Percentiles rank a stretch among this genome's conserved stretches.
These are phyloP conservation scores for Phalanger gymnotis DNA, from an alignment of 2,797 vertebrate species.

Conservation along the genomic window DNA sequence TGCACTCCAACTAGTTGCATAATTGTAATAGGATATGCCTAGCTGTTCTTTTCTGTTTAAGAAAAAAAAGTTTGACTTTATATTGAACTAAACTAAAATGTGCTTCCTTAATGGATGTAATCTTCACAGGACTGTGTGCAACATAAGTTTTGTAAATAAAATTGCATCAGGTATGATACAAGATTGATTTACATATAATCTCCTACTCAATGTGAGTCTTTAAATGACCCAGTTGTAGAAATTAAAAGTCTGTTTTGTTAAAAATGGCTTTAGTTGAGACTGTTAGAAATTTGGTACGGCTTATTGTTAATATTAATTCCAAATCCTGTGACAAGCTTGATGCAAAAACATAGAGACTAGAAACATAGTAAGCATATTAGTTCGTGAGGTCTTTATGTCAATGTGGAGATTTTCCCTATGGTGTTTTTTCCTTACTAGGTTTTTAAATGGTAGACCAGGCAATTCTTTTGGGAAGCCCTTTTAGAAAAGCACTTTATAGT, in stretches of 20 bases:
- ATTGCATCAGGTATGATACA: background rate
- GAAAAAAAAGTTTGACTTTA: constrained; percentile 29
- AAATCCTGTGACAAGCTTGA: constrained; percentile 49
- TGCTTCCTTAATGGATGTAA: background rate
- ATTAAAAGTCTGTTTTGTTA: constrained; percentile 35
- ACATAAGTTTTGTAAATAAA: constrained; percentile 22
- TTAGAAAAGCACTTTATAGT: constrained; percentile 18
- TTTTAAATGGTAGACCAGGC: constrained; percentile 39
- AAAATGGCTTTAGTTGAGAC: background rate
- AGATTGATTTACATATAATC: constrained; percentile 37
- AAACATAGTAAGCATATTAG: background rate
- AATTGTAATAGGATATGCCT: background rate
- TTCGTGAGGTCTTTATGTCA: background rate
- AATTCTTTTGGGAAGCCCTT: constrained; percentile 38
- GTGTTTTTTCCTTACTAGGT: background rate
- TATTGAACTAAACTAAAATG: constrained; percentile 30
- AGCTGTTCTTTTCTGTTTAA: constrained; percentile 34
- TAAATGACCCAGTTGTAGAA: constrained; percentile 21
- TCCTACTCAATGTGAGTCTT: constrained; percentile 46
- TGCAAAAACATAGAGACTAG: constrained; percentile 21
- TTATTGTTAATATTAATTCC: constrained; percentile 5
- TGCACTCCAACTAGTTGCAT: constrained; percentile 20
- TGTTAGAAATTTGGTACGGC: constrained; percentile 3
- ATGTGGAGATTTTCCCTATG: constrained; percentile 12
- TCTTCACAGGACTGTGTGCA: background rate